Percentiles rank a stretch among this genome's conserved stretches.
Evolutionary conservation across 2,888 invertebrate species (phyloP).

Genomic region (Dugesia japonica): DNA sequence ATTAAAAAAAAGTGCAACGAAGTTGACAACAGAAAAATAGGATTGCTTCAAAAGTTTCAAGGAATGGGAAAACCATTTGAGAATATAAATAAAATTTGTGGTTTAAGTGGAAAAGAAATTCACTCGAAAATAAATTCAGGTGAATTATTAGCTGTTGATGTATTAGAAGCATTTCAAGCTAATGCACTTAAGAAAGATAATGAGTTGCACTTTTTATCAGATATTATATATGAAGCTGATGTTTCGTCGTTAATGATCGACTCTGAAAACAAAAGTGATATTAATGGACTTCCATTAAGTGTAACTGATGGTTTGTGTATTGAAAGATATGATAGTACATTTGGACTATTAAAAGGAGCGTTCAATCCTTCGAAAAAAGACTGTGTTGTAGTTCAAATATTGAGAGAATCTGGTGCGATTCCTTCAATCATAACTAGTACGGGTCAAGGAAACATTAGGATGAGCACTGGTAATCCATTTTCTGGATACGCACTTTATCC

Average conservation of each 20-base stretch:
- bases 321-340: neutral
- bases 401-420: neutral
- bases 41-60: neutral
- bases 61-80: constrained; percentile 11
- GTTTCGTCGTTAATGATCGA: constrained; percentile 20
- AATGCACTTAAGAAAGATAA: neutral
- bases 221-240: constrained; percentile 23
- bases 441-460: neutral
- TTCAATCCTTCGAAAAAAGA: neutral
- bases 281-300: constrained; percentile 23
- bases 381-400: neutral
- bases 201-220: neutral
- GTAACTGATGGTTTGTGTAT: constrained; percentile 6
- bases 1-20: neutral
- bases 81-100: neutral
- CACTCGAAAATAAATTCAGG: neutral
- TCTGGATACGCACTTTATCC: neutral
- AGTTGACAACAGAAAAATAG: neutral
- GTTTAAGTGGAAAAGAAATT: neutral
- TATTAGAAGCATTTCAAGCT: constrained; percentile 21
- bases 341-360: neutral
- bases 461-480: neutral
- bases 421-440: neutral
- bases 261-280: neutral
- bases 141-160: constrained; percentile 14